Percentiles rank a stretch among this genome's conserved stretches.
phyloP scores from a whole-genome alignment of 2,113 vertebrate genomes.

The Lonchura striata region DNA sequence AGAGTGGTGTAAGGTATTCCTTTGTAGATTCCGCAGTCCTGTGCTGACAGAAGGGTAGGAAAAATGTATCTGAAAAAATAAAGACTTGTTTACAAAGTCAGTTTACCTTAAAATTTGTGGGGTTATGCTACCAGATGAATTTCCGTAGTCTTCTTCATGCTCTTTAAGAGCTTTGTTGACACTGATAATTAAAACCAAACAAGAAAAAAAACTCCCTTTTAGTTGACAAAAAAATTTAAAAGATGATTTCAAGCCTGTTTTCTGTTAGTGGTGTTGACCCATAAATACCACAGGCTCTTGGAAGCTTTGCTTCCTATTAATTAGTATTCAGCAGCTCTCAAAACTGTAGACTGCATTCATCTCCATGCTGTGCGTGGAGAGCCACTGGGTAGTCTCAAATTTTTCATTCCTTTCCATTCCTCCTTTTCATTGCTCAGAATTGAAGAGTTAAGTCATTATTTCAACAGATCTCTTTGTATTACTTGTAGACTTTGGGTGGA shows the following conservation, averaged over 20 bases:
- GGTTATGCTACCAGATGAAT: not conserved
- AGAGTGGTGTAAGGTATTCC: not conserved
- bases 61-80: not conserved
- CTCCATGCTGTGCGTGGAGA: not conserved
- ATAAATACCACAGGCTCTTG: not conserved
- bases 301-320: not conserved
- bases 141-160: not conserved
- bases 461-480: not conserved
- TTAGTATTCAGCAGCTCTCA: not conserved
- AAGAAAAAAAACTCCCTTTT: not conserved
- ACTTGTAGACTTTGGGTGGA: not conserved
- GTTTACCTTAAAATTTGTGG: not conserved
- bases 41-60: not conserved
- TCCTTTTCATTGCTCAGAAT: not conserved
- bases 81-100: not conserved
- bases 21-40: not conserved
- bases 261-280: not conserved
- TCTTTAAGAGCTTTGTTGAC: not conserved
- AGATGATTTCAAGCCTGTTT: not conserved
- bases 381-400: not conserved
- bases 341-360: not conserved
- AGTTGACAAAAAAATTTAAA: not conserved
- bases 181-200: not conserved
- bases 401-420: not conserved
- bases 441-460: not conserved